Evolutionary conservation across 2,888 invertebrate species (phyloP), one percentile per base, ranked within the genome.

Genomic region (Mimumesa dahlbomi): DNA sequence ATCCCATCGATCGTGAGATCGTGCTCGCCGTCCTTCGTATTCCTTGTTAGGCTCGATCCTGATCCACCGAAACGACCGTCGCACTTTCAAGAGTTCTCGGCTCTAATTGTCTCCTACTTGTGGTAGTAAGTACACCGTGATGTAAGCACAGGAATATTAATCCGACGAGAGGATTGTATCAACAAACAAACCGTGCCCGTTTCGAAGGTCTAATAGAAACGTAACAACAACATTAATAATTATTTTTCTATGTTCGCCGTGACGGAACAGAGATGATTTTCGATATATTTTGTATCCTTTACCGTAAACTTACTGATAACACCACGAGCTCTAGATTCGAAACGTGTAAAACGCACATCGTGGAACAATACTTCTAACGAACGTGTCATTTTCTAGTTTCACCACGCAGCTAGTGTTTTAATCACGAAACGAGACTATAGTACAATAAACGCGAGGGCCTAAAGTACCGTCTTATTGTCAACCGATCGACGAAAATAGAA

Each of bases 11-110:
- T 25, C 38, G 16, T 50, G 54, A 50, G 57, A 58, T 46, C 48
- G 29, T 42, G 36, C 48, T 63, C 74, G 38, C 65, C 76, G 66
- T 71, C 68, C 62, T 54, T 65, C 48, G 34, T 34, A 54, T 46
- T 50, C 42, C 50, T 46, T 52, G 31, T 57, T 48, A 48, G 25
- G 4, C 59, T 50, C 42, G 38, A 38, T 14, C 29, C 43, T 18
- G 29, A 52, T 34, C 14, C 43, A 25, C 16, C n/a, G 34, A 40
- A 14, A 42, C 3, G 13, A 29, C 25, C 36, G n/a, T 25, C 40
- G 9, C 36, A 5, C 48, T 11, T 18, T 16, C n/a, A 25, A 3
- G 6, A 25, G 9, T 43, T 0, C 7, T 9, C 6, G 18, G 5
- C 58, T 43, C n/a, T 22, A 25, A 46, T 31, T n/a, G n/a, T n/a